These are phyloP conservation scores for Tetragnatha montana DNA, from an alignment of 2,888 invertebrate genomes.

Conservation along the genomic window DNA sequence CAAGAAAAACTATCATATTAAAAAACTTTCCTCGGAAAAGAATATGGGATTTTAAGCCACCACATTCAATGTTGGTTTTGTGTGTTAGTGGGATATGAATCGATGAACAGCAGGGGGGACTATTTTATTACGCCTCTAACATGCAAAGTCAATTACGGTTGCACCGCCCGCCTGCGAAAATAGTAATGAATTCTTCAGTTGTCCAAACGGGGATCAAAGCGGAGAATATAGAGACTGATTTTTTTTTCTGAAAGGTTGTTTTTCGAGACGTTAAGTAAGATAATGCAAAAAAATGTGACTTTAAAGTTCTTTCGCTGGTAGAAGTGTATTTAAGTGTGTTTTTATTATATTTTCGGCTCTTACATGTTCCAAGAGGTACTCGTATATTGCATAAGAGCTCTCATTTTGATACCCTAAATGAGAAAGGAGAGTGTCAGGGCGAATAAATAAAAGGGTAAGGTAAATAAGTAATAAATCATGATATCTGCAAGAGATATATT, in stretches of 20 bases:
- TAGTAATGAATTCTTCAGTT: slow-evolving; percentile 57
- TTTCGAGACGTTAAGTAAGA: slow-evolving; percentile 53
- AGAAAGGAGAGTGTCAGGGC: background rate
- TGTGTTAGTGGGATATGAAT: slow-evolving; percentile 56
- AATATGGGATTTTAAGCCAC: slow-evolving; percentile 19
- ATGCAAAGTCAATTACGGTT: slow-evolving; percentile 68
- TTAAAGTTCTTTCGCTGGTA: slow-evolving; percentile 35
- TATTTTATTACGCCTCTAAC: slow-evolving; percentile 66
- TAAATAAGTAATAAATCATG: background rate
- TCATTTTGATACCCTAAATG: background rate
- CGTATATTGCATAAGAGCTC: background rate
- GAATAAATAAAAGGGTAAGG: background rate
- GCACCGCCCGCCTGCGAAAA: slow-evolving; percentile 64
- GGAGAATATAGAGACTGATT: slow-evolving; percentile 20
- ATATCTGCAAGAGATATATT: too few relatives aligned
- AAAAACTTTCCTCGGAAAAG: background rate
- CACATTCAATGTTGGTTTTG: slow-evolving; percentile 29
- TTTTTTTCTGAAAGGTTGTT: slow-evolving; percentile 31
- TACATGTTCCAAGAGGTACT: background rate
- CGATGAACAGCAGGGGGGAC: slow-evolving; percentile 64
- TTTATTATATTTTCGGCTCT: slow-evolving; percentile 24
- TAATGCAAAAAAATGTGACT: slow-evolving; percentile 52
- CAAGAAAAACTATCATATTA: slow-evolving; percentile 3
- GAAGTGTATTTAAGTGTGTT: slow-evolving; percentile 1
- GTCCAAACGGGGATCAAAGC: slow-evolving; percentile 34